Percentiles rank a stretch among this genome's conserved stretches.
These are phyloP conservation scores for Sinonovacula constricta DNA, from an alignment of 1,140 invertebrate species.

Conservation along the genomic window DNA sequence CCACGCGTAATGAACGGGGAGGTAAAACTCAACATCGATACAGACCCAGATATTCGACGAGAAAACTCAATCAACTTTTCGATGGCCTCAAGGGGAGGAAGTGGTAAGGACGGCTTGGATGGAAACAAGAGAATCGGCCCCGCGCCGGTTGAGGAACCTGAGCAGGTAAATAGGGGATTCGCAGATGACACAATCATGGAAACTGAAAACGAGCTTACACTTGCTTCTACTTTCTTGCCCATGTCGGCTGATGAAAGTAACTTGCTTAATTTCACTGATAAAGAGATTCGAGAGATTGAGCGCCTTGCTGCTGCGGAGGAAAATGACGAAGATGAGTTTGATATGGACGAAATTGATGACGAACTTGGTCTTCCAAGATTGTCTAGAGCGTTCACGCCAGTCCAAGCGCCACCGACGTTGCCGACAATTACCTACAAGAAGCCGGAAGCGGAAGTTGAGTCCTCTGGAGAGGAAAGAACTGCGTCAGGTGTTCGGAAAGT, in stretches of 20 bases:
- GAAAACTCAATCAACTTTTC: conserved; percentile 44
- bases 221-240: conserved; percentile 37
- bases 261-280: conserved; percentile 42
- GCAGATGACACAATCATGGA: conserved; percentile 39
- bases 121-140: not conserved
- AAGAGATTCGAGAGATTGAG: conserved; percentile 40
- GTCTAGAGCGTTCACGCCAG: conserved; percentile 45
- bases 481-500: conserved; percentile 37
- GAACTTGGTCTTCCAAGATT: conserved; percentile 41
- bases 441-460: conserved; percentile 3
- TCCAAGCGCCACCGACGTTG: conserved; percentile 23
- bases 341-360: conserved; percentile 50
- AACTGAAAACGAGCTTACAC: conserved; percentile 29
- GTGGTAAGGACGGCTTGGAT: conserved; percentile 24
- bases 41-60: conserved; percentile 18
- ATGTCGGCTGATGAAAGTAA: conserved; percentile 16
- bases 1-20: conserved; percentile 35
- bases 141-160: conserved; percentile 46
- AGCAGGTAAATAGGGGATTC: conserved; percentile 38
- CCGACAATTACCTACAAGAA: conserved; percentile 38
- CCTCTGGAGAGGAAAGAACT: conserved; percentile 16
- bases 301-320: not conserved
- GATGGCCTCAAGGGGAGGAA: conserved; percentile 38
- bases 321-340: conserved; percentile 24
- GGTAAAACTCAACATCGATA: conserved; percentile 23